Evolutionary conservation across 2,888 invertebrate genomes (phyloP), one percentile per base, ranked within the genome.

Genomic region (Cerastis rubricosa): DNA sequence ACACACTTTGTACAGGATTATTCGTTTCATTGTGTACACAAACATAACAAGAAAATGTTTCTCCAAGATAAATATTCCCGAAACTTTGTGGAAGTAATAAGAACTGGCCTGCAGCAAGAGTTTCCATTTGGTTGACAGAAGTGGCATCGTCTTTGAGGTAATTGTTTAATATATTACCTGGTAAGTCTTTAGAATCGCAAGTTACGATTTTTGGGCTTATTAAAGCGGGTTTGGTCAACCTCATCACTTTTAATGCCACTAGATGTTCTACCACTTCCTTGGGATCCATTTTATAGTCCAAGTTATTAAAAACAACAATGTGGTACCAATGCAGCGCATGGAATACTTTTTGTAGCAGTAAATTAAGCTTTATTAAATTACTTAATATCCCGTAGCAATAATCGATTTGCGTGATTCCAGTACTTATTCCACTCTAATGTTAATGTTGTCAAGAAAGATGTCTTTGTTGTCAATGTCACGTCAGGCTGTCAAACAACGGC

Each of bases 41-140:
- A 79, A 99, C 98, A 93, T 99, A 99, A 93, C 99, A 99, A 3
- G 99, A 99, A 96, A 99, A 99, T 22, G 99, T 99, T 97, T 99
- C 99, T 29, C 99, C 99, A 66, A 99, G 97, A 94, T 99, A 99
- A 89, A 99, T 99, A 93, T 99, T 99, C 9, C 99, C 99, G 95
- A 99, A 99, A 93, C 99, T 99, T 96, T 99, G 99, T 22, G 99
- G 99, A 71, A 99, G 96, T 76, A 99, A 97, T 90, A 99, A 97
- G 93, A 99, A 98, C 91, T 99, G 99, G 2, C 99, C 99, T 73
- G 98, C 97, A n/a, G 98, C 97, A 73, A 98, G 96, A 0, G 98
- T 98, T 95, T 99, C 98, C 92, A 98, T 97, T 75, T 98, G 98
- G 79, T 97, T 97, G 1, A 98, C 98, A 49, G 98, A 97, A n/a